These are phyloP conservation scores for Amphimallon solstitiale DNA, from an alignment of 2,888 invertebrate genomes.

Conservation along the genomic window DNA sequence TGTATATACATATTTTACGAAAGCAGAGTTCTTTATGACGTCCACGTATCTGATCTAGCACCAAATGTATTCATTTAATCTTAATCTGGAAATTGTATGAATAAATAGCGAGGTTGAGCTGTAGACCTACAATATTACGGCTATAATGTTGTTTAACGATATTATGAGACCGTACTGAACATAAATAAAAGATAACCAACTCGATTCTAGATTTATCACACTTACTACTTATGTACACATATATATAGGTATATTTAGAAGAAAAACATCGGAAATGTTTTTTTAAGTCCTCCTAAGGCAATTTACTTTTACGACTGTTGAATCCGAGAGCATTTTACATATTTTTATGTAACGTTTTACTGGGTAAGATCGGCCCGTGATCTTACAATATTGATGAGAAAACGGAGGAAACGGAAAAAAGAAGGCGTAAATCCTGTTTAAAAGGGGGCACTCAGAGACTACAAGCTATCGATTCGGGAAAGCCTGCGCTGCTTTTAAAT, in stretches of 20 bases:
- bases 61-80: no score
- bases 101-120: not conserved
- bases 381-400: constrained; percentile 27
- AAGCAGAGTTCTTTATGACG: no score
- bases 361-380: constrained; percentile 9
- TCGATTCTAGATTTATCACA: constrained; percentile 8
- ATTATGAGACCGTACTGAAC: not conserved
- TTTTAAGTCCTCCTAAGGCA: constrained; percentile 18
- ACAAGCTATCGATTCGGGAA: constrained; percentile 14
- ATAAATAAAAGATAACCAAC: not conserved
- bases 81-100: no score
- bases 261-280: constrained; percentile 13
- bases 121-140: not conserved
- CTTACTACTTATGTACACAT: not conserved
- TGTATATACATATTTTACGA: no score
- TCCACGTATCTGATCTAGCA: no score
- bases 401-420: constrained; percentile 9
- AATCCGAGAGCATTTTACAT: constrained; percentile 14
- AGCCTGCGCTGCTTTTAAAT: not conserved
- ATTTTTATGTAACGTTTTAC: constrained; percentile 26
- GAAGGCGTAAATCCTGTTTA: constrained; percentile 22
- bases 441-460: constrained; percentile 10
- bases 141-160: not conserved
- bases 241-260: not conserved
- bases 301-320: constrained; percentile 21